Percentiles rank a stretch among this genome's conserved stretches.
phyloP scores from a whole-genome alignment of 2,797 vertebrate genomes.

The Eutrigla gurnardus region DNA sequence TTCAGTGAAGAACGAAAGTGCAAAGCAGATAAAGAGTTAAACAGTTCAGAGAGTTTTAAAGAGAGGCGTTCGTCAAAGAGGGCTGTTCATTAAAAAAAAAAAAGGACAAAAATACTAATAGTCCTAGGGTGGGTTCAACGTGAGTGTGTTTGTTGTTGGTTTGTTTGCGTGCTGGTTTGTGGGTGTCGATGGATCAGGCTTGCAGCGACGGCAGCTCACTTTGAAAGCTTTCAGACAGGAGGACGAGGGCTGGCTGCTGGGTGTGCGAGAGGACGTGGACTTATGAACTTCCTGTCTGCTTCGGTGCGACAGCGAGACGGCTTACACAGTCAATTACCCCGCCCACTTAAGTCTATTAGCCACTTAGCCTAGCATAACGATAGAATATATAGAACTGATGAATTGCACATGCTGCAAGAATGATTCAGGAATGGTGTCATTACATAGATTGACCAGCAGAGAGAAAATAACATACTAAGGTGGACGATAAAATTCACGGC shows the following conservation, averaged over 20 bases:
- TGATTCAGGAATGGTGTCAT: no score
- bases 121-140: conserved; percentile 1
- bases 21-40: conserved; percentile 18
- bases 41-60: neutral
- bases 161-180: neutral
- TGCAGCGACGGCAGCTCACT: conserved; percentile 17
- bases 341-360: no score
- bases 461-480: no score
- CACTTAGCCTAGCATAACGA: no score
- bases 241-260: conserved; percentile 36
- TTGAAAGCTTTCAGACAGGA: conserved; percentile 34
- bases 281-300: conserved; percentile 30
- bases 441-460: no score
- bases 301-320: neutral
- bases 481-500: no score
- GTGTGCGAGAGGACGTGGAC: conserved; percentile 28
- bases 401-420: no score
- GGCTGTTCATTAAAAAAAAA: conserved; percentile 11
- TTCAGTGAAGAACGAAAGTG: conserved; percentile 16
- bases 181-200: conserved; percentile 45
- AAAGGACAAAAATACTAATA: conserved; percentile 7
- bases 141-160: neutral
- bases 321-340: no score
- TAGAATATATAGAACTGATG: no score
- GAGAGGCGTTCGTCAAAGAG: neutral